Conservation (phyloP, 2,888 invertebrate genomes). For the Morpho achilles region DNA sequence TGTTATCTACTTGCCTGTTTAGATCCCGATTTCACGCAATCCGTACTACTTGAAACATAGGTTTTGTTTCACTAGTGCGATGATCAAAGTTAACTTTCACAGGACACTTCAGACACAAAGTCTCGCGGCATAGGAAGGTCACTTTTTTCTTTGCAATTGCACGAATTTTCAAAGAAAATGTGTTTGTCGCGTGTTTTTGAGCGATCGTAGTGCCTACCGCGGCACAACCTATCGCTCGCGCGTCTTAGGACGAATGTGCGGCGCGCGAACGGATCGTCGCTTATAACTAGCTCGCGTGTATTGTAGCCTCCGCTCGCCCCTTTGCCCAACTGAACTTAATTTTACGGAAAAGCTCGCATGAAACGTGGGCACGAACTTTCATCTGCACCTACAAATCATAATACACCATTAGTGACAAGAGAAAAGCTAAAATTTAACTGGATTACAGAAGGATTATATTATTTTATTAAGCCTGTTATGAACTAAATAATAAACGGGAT, state of each 20-base stretch:
- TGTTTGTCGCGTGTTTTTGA: conserved; percentile 52
- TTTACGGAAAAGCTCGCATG: conserved; percentile 28
- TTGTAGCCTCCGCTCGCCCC: conserved; percentile 36
- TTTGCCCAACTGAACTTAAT: conserved; percentile 35
- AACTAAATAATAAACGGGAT: too few species aligned
- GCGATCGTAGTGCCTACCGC: conserved; percentile 70
- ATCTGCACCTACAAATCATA: too few species aligned
- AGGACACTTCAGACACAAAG: conserved; percentile 65
- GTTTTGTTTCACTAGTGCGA: conserved; percentile 63
- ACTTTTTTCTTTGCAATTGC: conserved; percentile 73
- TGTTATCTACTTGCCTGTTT: conserved; percentile 36
- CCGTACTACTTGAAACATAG: conserved; percentile 67
- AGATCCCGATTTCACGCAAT: conserved; percentile 59
- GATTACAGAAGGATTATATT: too few species aligned
- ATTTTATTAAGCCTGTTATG: too few species aligned
- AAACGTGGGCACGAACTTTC: conserved; percentile 6
- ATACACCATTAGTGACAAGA: too few species aligned
- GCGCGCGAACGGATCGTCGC: conserved; percentile 47
- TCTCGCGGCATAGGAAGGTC: conserved; percentile 41
- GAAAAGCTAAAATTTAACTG: too few species aligned
- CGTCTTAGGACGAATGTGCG: conserved; percentile 64
- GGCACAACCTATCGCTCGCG: conserved; percentile 75
- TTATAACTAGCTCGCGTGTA: conserved; percentile 41
- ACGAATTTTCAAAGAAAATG: conserved; percentile 77
- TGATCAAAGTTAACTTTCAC: conserved; percentile 65